Evolutionary conservation across 92 coral and sea anemone species (phyloP).

Genomic region (Palythoa grandiflora): DNA sequence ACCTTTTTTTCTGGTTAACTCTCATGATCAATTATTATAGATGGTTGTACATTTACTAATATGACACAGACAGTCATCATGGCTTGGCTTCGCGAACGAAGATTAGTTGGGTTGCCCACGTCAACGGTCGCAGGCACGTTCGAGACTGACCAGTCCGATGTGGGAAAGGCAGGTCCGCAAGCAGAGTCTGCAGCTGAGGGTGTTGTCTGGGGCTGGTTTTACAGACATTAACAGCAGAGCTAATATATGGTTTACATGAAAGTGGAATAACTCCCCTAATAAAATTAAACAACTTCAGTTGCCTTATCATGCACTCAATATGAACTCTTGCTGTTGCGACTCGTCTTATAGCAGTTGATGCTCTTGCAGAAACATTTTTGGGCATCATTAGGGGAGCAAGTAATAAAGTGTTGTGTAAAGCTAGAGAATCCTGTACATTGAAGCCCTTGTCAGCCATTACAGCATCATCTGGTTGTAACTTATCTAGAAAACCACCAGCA

Average conservation of each 20-base stretch:
- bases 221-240: constrained; percentile 76
- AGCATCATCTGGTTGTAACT: constrained; percentile 67
- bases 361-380: constrained; percentile 76
- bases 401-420: constrained; percentile 61
- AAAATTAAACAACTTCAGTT: constrained; percentile 66
- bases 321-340: constrained; percentile 82
- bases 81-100: no score
- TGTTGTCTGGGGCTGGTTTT: no score
- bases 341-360: constrained; percentile 86
- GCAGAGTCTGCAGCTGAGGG: no score
- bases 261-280: constrained; percentile 81
- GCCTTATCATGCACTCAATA: constrained; percentile 77
- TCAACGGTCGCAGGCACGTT: no score
- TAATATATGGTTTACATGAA: constrained; percentile 72
- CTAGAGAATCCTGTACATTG: constrained; percentile 66
- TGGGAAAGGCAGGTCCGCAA: no score
- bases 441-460: constrained; percentile 82
- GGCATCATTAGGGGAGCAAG: constrained; percentile 75
- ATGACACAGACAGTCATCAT: constrained; percentile 81
- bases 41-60: constrained; percentile 74
- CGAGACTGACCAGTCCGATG: no score
- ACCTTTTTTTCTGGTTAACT: constrained; percentile 7
- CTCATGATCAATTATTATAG: constrained; percentile 40
- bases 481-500: constrained; percentile 69
- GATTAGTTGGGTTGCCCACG: no score